Percentiles rank a stretch among this genome's conserved stretches.
phyloP scores from a whole-genome alignment of 1,140 invertebrate genomes.

The Lamellibrachia luymesi region DNA sequence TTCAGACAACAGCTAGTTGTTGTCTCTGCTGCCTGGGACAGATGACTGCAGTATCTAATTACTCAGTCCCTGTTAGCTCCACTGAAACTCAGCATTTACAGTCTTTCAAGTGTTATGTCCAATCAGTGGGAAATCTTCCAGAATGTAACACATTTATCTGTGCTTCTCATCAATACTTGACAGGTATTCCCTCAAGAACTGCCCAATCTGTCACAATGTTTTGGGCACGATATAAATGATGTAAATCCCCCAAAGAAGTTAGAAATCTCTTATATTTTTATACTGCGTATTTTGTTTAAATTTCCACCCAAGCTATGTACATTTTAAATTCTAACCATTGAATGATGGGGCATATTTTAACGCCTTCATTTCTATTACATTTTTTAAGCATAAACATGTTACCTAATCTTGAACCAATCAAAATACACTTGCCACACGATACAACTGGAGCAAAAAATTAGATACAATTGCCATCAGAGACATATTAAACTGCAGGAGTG shows the following conservation, averaged over 20 bases:
- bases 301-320: background rate
- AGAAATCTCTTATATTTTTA: background rate
- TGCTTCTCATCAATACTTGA: background rate
- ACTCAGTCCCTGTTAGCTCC: background rate
- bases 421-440: background rate
- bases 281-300: background rate
- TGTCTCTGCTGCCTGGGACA: background rate
- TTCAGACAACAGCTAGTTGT: background rate
- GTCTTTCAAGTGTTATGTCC: background rate
- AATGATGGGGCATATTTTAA: background rate
- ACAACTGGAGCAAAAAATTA: background rate
- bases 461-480: background rate
- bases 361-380: too few relatives aligned
- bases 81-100: background rate
- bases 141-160: background rate
- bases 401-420: background rate
- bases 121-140: background rate
- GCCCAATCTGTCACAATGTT: background rate
- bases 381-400: background rate
- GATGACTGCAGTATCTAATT: background rate
- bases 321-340: background rate
- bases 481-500: background rate
- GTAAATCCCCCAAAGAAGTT: background rate
- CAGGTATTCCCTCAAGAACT: background rate
- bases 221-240: background rate